phyloP scores from a whole-genome alignment of 2,797 vertebrate species.

The Neoniphon sammara region DNA sequence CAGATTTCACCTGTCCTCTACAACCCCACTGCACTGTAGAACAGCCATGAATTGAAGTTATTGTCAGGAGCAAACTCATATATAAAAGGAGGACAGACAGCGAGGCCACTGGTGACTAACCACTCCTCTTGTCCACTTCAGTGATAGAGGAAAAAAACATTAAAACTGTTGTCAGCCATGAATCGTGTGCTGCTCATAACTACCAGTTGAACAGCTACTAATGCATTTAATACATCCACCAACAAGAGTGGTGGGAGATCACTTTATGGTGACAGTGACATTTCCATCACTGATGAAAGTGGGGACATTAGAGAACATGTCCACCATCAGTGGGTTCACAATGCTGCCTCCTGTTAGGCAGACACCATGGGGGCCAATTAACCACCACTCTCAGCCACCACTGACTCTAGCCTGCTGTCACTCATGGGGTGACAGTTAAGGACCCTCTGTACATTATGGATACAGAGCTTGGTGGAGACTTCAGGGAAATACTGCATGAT shows the following conservation, averaged over 20 bases:
- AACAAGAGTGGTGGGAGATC: not conserved
- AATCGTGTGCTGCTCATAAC: not conserved
- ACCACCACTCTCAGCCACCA: too few species aligned
- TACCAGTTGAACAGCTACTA: not conserved
- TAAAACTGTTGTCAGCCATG: not conserved
- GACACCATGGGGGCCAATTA: not conserved
- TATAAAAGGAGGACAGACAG: constrained; percentile 7
- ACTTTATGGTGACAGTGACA: not conserved
- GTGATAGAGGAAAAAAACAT: constrained; percentile 1
- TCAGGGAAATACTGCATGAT: too few species aligned
- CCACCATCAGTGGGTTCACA: not conserved
- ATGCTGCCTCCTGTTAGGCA: constrained; percentile 27
- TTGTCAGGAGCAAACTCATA: constrained; percentile 36
- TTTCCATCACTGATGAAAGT: not conserved
- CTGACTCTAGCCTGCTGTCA: too few species aligned
- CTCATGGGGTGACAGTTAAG: too few species aligned
- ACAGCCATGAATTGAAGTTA: constrained; percentile 41
- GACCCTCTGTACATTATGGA: too few species aligned
- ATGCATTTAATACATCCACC: not conserved
- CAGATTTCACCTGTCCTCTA: constrained; percentile 62
- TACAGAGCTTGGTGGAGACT: too few species aligned
- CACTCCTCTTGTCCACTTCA: not conserved
- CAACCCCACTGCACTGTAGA: constrained; percentile 10
- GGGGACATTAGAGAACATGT: not conserved
- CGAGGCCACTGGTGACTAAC: constrained; percentile 1